These are phyloP conservation scores for Beris morrisii DNA, from an alignment of 2,888 invertebrate species.

Conservation along the genomic window DNA sequence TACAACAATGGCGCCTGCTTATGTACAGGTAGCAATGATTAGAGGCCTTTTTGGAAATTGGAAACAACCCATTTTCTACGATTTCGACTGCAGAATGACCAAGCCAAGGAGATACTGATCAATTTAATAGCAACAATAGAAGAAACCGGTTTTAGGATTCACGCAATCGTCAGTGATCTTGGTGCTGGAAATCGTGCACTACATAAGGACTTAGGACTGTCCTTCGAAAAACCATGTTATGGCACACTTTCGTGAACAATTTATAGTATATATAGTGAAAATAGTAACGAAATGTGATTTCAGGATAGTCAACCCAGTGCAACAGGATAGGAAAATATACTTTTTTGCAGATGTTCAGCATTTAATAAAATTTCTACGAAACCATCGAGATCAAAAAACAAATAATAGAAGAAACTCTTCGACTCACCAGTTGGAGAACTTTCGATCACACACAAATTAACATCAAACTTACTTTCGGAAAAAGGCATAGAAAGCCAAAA, in stretches of 20 bases:
- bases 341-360: slow-evolving; percentile 25
- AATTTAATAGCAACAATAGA: slow-evolving; percentile 21
- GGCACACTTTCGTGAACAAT: no score
- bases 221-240: no score
- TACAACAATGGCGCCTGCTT: neutral
- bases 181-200: neutral
- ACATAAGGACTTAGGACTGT: no score
- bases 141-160: neutral
- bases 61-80: slow-evolving; percentile 38
- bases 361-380: slow-evolving; percentile 21
- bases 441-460: neutral
- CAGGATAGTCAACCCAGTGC: no score
- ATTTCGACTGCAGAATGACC: slow-evolving; percentile 37
- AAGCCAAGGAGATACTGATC: slow-evolving; percentile 19
- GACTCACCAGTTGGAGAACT: no score
- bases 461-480: neutral
- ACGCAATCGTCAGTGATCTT: neutral
- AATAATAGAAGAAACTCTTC: no score
- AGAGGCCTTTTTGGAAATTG: slow-evolving; percentile 35
- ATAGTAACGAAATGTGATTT: no score
- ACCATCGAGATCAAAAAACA: neutral
- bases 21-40: slow-evolving; percentile 31
- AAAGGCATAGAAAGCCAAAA: neutral
- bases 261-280: no score
- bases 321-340: neutral